Percentiles rank a stretch among this genome's conserved stretches.
These are phyloP conservation scores for Campopleginae sp. DNA, from an alignment of 2,888 invertebrate genomes.

Conservation along the genomic window DNA sequence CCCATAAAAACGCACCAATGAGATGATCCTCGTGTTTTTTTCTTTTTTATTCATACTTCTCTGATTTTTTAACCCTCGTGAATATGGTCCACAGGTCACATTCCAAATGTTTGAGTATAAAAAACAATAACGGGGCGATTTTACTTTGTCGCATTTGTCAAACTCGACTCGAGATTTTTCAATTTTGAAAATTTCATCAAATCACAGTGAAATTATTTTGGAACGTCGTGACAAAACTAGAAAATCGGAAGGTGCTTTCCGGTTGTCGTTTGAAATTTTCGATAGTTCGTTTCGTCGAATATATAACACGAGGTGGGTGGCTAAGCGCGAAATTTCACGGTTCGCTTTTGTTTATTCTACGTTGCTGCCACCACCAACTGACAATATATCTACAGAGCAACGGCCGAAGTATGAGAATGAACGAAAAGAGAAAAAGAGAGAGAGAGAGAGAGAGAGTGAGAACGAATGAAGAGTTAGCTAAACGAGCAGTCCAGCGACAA, in stretches of 20 bases:
- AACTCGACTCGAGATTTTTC: not conserved
- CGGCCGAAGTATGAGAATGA: constrained; percentile 17
- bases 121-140: too few relatives aligned
- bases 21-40: constrained; percentile 43
- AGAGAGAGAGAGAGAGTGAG: constrained; percentile 3
- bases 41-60: not conserved
- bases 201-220: not conserved
- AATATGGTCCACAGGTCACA: too few relatives aligned
- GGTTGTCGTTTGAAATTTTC: not conserved
- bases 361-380: constrained; percentile 36
- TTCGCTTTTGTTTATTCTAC: constrained; percentile 65
- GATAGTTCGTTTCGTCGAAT: constrained; percentile 20
- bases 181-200: not conserved
- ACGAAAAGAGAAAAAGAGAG: constrained; percentile 21
- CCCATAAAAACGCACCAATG: not conserved
- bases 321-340: constrained; percentile 64
- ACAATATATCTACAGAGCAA: constrained; percentile 40
- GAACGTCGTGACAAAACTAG: not conserved
- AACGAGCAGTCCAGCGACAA: constrained; percentile 63
- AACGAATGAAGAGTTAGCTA: constrained; percentile 41
- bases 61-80: not conserved
- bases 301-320: constrained; percentile 60
- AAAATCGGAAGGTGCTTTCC: constrained; percentile 8
- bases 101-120: too few relatives aligned
- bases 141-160: too few relatives aligned